Evolutionary conservation across 2,888 invertebrate species (phyloP), one percentile per base, ranked within the genome.

Genomic region (Brassicogethes aeneus): DNA sequence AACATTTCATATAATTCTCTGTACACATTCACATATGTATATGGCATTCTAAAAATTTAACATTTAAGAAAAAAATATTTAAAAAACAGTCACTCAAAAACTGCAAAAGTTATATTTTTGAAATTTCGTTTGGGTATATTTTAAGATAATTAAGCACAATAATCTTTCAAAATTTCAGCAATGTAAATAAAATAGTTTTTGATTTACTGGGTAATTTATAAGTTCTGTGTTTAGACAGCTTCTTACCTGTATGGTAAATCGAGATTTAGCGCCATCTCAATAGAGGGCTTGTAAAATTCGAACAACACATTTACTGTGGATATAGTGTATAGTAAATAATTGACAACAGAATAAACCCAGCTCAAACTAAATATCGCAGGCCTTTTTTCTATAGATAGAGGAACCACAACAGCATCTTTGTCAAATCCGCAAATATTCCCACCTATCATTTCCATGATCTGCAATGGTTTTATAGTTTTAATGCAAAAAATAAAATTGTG

Each of bases 11-110:
- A 83, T 43, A 92, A 60, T 50, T 75, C 73, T 10, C 85, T 80
- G 49, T 89, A 75, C 3, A 83, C 79, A 52, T 74, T 75, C 51
- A 86, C 85, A 65, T 92, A 92, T 47, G 87, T 75, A 46, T 76
- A 76, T 47, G 85, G 77, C 64, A 91, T 73, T 64, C 86, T 88
- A 70, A 35, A 71, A 69, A 39, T 5, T 7, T 23, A 23, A 23
- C 5, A 23, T n/a, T n/a, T n/a, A n/a, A n/a, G n/a, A n/a, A n/a
- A n/a, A n/a, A 29, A 8, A 8, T 29, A 29, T 8, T 8, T 29
- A 29, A 29, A 8, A 29, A 29, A 8, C 29, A 8, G 8, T 29
- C 29, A 29, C 8, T n/a, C n/a, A 29, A 29, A 29, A n/a, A 8
- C n/a, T 8, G 29, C 8, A n/a, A n/a, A n/a, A n/a, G n/a, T n/a